A percentile compares a stretch with the other conserved stretches of the same genome.
Conservation (phyloP, 2,797 vertebrate genomes). For the Pempheris klunzingeri region DNA sequence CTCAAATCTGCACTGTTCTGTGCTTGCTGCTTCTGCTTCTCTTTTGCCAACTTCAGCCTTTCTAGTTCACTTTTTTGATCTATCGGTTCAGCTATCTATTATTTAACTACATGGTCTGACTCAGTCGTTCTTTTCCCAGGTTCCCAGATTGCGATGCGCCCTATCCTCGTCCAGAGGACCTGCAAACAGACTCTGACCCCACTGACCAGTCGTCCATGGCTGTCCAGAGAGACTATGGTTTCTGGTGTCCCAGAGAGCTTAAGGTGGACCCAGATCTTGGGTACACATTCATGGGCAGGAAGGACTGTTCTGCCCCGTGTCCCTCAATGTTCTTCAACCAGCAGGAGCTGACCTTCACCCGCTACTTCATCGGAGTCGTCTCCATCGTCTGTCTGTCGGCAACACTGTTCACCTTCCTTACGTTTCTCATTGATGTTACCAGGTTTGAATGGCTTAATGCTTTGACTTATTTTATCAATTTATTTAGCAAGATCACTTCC, state of each 20-base stretch:
- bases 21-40: conserved; percentile 7
- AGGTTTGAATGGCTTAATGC: conserved; percentile 80
- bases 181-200: conserved; percentile 84
- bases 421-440: conserved; percentile 97
- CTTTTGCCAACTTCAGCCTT: conserved; percentile 10
- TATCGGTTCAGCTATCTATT: neutral
- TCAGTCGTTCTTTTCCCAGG: conserved; percentile 73
- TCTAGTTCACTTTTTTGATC: neutral
- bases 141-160: conserved; percentile 96
- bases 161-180: conserved; percentile 92
- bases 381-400: conserved; percentile 96
- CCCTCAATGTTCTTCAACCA: conserved; percentile 96
- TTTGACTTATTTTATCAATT: neutral
- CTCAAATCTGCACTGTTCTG: neutral
- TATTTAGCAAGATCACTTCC: neutral
- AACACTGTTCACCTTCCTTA: conserved; percentile 97
- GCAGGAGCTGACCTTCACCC: conserved; percentile 92
- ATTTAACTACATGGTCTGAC: neutral
- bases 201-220: conserved; percentile 90
- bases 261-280: conserved; percentile 95
- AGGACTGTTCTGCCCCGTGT: conserved; percentile 96
- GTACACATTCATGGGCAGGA: conserved; percentile 93
- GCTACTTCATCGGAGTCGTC: conserved; percentile 95
- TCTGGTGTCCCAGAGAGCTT: conserved; percentile 97
- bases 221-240: conserved; percentile 95